Base-by-base conservation (phyloP, 2,797 vertebrate genomes). In the Pipistrellus pygmaeus region DNA sequence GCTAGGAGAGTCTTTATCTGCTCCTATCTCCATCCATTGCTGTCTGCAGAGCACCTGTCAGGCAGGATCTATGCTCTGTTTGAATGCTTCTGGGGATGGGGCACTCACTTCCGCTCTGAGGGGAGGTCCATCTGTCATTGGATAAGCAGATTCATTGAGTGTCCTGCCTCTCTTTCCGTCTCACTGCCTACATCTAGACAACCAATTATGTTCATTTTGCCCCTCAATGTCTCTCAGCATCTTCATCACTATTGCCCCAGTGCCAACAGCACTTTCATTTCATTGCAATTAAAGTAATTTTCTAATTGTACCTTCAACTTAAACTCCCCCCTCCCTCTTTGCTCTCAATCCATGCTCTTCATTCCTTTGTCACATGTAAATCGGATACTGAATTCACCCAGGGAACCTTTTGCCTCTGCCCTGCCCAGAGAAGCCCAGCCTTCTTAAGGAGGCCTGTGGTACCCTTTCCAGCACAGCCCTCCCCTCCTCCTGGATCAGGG, bases 61-160 rank as follows among this genome's bases (percentile, higher is more conserved):
- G 55, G 46, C 38, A 62, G 78, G 41, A 92, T 93, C 87, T 83
- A n/a, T 75, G 55, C 15, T 46, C 75, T 72, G 17, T 83, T 92
- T 93, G 93, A 96, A 92, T 95, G 76, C 90, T 88, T 82, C 91
- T 48, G 93, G 84, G 72, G 30, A 82, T 55, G 73, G 35, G 55
- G 6, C 9, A 25, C 91, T 97, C 73, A 72, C 92, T 92, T 90
- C 35, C 46, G 86, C 35, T 44, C 41, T 25, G 46, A 27, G 35
- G 0, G 35, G 55, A 88, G 21, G 64, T 76, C 35, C 5, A 72
- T 92, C 81, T 85, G 77, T 96, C 77, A 90, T 1, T 48, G 35
- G 88, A 41, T 88, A 90, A 90, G 72, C 46, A 96, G 82, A 51
- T 53, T 17, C 57, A 48, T 25, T n/a, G 71, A 85, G 12, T 30